Percentiles rank a stretch among this genome's conserved stretches.
Conservation (phyloP, 2,888 invertebrate genomes). For the Acanthosoma haemorrhoidale region DNA sequence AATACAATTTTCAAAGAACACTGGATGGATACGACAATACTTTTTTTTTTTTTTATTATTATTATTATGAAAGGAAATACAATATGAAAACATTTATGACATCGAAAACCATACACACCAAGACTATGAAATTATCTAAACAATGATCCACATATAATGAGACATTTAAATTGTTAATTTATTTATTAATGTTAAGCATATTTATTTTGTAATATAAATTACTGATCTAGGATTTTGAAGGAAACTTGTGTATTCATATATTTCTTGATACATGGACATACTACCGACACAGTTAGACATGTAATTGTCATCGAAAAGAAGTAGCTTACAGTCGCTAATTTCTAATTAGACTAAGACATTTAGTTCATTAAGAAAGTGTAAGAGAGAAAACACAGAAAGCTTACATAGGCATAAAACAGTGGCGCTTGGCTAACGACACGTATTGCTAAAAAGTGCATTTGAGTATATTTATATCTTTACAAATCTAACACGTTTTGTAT, state of each 20-base stretch:
- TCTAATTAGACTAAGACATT: slow-evolving; percentile 28
- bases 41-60: background rate
- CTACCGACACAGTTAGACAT: background rate
- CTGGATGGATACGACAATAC: slow-evolving; percentile 22
- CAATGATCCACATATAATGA: background rate
- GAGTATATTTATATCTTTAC: background rate
- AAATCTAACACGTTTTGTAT: background rate
- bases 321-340: background rate
- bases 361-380: background rate
- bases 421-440: too few relatives aligned
- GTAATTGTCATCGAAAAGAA: background rate
- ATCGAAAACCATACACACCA: background rate
- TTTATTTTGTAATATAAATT: background rate
- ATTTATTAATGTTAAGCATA: background rate
- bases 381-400: slow-evolving; percentile 22
- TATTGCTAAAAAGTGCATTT: background rate
- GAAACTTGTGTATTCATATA: too few relatives aligned
- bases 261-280: too few relatives aligned
- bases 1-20: slow-evolving; percentile 23
- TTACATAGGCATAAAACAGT: background rate
- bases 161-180: slow-evolving; percentile 1
- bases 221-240: too few relatives aligned
- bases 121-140: background rate
- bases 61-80: background rate
- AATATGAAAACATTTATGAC: slow-evolving; percentile 20